These are phyloP conservation scores for Wasmannia auropunctata DNA, from an alignment of 1,140 invertebrate species.

Conservation along the genomic window DNA sequence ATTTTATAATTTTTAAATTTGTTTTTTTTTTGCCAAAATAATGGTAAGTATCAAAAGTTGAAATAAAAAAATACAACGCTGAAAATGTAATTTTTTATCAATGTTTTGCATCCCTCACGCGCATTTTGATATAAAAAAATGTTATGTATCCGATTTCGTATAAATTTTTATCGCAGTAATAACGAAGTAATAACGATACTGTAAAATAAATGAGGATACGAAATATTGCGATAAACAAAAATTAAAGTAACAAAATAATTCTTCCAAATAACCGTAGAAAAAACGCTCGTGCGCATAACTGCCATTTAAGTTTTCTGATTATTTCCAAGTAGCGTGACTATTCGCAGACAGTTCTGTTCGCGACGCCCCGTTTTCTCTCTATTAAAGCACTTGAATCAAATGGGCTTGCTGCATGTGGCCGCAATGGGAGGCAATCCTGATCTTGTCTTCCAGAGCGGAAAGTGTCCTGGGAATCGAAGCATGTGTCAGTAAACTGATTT, in stretches of 20 bases:
- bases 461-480: constrained; percentile 17
- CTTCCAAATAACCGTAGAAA: neutral
- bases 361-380: constrained; percentile 27
- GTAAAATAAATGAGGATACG: neutral
- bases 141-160: neutral
- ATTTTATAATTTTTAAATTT: constrained; percentile 15
- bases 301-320: constrained; percentile 25
- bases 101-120: too few relatives aligned
- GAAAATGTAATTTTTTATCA: neutral
- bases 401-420: constrained; percentile 13
- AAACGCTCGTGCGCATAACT: neutral
- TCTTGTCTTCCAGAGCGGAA: constrained; percentile 12
- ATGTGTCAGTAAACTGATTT: constrained; percentile 32
- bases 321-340: neutral
- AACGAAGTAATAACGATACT: neutral
- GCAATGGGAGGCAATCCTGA: constrained; percentile 36
- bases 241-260: neutral
- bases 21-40: neutral
- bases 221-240: neutral
- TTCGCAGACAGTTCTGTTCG: neutral
- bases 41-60: neutral
- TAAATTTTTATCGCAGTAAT: neutral
- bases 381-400: constrained; percentile 38
- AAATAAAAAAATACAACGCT: neutral
- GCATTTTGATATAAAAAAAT: neutral